phyloP scores from a whole-genome alignment of 2,888 invertebrate species.

The Xiphydria camelus region DNA sequence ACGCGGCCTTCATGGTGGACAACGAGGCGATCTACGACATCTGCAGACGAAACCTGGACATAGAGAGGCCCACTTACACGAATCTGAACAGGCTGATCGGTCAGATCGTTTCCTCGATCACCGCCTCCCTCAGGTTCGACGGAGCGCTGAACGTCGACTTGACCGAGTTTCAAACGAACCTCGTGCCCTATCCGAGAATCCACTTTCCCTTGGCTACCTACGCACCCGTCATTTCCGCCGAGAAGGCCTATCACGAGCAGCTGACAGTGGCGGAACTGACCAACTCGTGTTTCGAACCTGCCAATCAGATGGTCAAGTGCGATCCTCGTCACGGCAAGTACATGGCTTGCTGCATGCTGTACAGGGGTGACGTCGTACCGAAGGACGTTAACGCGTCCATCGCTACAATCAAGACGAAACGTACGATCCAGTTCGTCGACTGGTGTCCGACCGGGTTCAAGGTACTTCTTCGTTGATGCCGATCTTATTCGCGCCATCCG shows the following conservation, averaged over 20 bases:
- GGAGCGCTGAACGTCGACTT: slow-evolving; percentile 87
- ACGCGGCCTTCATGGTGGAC: slow-evolving; percentile 29
- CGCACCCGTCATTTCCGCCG: slow-evolving; percentile 72
- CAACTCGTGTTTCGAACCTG: slow-evolving; percentile 82
- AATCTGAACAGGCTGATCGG: slow-evolving; percentile 73
- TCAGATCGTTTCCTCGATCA: slow-evolving; percentile 81
- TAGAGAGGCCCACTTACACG: slow-evolving; percentile 70
- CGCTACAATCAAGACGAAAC: slow-evolving; percentile 73
- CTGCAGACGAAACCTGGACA: slow-evolving; percentile 61
- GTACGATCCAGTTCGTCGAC: slow-evolving; percentile 81
- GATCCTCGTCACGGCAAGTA: slow-evolving; percentile 81
- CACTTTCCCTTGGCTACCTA: slow-evolving; percentile 81
- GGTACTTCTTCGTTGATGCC: slow-evolving; percentile 57
- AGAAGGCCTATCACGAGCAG: slow-evolving; percentile 73
- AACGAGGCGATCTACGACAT: slow-evolving; percentile 31
- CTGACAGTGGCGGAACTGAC: slow-evolving; percentile 80
- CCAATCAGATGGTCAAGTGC: slow-evolving; percentile 87
- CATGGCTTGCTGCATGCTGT: slow-evolving; percentile 84
- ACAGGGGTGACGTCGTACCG: slow-evolving; percentile 86
- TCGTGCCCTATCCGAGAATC: slow-evolving; percentile 88
- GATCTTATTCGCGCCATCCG: neutral
- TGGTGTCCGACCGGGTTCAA: slow-evolving; percentile 92
- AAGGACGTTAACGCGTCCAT: slow-evolving; percentile 84
- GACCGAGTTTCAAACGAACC: slow-evolving; percentile 87
- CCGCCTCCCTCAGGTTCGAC: slow-evolving; percentile 82